Evolutionary conservation across 2,888 invertebrate species (phyloP), one percentile per base, ranked within the genome.

Genomic region (Malthinus seriepunctatus): DNA sequence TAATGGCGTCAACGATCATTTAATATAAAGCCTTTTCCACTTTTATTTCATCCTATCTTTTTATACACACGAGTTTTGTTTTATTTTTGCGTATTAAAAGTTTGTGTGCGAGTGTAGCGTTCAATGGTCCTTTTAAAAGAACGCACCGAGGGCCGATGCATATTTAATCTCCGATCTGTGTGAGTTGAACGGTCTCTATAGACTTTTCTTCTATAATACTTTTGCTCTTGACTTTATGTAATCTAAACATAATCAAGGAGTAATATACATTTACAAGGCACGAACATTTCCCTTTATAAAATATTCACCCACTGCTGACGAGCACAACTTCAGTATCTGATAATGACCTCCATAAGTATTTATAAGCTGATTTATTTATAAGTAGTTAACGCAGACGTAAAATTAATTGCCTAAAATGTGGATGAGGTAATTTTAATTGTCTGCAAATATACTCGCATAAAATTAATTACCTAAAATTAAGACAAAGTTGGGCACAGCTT

Each of bases 181-280:
- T 64, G 66, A 62, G 62, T 64, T 64, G 63, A 68, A 66, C 65
- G 67, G 56, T 64, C 66, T 64, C 66, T 38, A 45, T 52, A 64
- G 68, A 51, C 62, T 63, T 61, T 67, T 69, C 66, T 67, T 62
- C 64, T 56, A 52, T 45, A 52, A 51, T 39, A 9, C n/a, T 42
- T 53, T 54, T 57, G 52, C 63, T 66, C 65, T 64, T 61, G 66
- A 63, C 63, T 66, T 57, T 60, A 61, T 63, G 67, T 67, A 69
- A 69, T 70, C 67, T 68, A 69, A 70, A 70, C 68, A 70, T 69
- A 70, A 70, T 70, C 70, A 69, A 68, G 66, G 61, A 66, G 67
- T 69, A 68, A 69, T 66, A 67, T 69, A 69, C 69, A 65, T 69
- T 69, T 69, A 68, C 66, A 66, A 67, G 66, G 60, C 69, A 70